Conservation (phyloP, 2,113 vertebrate genomes). For the Sakesphorus luctuosus region DNA sequence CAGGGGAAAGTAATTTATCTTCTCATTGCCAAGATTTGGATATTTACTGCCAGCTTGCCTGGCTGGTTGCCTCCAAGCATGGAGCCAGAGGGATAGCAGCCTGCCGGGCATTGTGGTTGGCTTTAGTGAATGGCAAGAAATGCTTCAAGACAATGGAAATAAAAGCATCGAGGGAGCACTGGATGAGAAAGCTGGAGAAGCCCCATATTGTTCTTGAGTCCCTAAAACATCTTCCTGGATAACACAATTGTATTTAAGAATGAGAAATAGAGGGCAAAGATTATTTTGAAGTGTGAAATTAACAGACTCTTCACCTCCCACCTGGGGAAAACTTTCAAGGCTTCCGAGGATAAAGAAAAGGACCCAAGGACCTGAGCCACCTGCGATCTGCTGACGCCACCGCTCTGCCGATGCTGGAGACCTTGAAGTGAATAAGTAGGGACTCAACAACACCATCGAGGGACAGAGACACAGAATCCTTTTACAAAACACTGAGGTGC, state of each 20-base stretch:
- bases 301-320: constrained; percentile 76
- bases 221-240: constrained; percentile 54
- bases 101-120: constrained; percentile 17
- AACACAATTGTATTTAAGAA: constrained; percentile 64
- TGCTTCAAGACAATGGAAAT: constrained; percentile 62
- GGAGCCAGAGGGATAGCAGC: background rate
- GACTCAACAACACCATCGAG: constrained; percentile 52
- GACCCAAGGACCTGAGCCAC: constrained; percentile 72
- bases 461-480: constrained; percentile 28
- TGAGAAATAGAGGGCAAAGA: constrained; percentile 72
- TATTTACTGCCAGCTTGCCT: background rate
- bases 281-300: constrained; percentile 77
- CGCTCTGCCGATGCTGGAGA: constrained; percentile 54
- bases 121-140: constrained; percentile 63
- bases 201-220: constrained; percentile 3
- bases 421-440: constrained; percentile 72
- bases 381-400: constrained; percentile 71
- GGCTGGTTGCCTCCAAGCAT: background rate
- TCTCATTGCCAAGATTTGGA: background rate
- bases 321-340: constrained; percentile 79
- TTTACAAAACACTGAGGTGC: constrained; percentile 66
- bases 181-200: constrained; percentile 55
- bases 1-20: background rate
- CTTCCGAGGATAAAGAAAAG: constrained; percentile 73
- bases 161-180: constrained; percentile 36